phyloP scores from a whole-genome alignment of 2,888 invertebrate species.

The Entomobrya multifasciata region DNA sequence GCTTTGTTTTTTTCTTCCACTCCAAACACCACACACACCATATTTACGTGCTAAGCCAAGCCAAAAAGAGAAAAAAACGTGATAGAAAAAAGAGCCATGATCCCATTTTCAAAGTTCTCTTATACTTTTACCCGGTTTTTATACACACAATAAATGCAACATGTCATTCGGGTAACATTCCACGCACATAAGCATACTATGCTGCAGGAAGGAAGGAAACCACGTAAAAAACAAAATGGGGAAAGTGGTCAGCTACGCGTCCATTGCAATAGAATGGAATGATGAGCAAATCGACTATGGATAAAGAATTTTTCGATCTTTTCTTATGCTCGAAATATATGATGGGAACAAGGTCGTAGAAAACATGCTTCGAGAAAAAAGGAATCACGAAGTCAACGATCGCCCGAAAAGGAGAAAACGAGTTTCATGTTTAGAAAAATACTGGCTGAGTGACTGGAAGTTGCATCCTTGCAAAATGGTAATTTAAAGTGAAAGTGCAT shows the following conservation, averaged over 20 bases:
- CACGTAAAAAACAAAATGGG: not conserved
- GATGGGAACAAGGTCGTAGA: not conserved
- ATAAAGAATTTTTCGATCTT: constrained; percentile 1
- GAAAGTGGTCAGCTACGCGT: not conserved
- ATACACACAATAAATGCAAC: not conserved
- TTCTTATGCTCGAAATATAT: not conserved
- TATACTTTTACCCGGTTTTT: not conserved
- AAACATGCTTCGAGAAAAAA: too few relatives aligned
- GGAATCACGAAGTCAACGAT: not conserved
- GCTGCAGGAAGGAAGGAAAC: not conserved
- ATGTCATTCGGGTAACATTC: not conserved
- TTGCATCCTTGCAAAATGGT: not conserved
- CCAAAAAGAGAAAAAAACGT: not conserved
- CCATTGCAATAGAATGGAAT: not conserved
- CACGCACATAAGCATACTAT: not conserved
- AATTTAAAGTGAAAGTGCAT: constrained; percentile 4
- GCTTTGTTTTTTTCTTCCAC: not conserved
- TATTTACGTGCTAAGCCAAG: not conserved
- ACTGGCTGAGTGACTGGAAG: not conserved
- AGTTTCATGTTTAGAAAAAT: not conserved
- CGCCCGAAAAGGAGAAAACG: not conserved
- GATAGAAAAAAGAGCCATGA: constrained; percentile 2
- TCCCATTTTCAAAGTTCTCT: constrained; percentile 13
- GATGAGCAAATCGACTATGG: not conserved
- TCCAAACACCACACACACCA: not conserved